These are phyloP conservation scores for Leiothrix lutea DNA, from an alignment of 2,113 vertebrate genomes.

Conservation along the genomic window DNA sequence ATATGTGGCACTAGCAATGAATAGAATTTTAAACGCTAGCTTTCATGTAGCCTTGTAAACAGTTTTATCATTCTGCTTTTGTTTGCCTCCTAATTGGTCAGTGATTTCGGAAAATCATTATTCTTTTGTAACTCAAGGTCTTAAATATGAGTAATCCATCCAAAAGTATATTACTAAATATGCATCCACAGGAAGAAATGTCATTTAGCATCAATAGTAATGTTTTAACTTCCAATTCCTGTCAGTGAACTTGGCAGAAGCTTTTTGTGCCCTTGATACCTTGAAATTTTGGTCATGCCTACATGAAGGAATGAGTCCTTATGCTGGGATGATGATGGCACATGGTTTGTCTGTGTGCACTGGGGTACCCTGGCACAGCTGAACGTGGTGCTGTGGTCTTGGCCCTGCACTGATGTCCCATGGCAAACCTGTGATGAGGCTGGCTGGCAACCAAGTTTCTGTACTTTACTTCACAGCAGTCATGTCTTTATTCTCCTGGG, in stretches of 20 bases:
- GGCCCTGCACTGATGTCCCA: accelerated
- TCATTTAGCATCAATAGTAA: neutral
- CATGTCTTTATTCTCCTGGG: neutral
- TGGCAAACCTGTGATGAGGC: neutral
- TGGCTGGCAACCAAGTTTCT: neutral
- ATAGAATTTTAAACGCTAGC: neutral
- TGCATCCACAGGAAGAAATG: neutral
- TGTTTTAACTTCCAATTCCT: neutral
- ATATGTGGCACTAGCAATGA: neutral
- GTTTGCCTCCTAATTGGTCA: neutral
- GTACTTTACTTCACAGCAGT: neutral
- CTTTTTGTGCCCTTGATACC: neutral
- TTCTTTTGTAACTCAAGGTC: neutral
- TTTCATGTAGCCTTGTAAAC: neutral
- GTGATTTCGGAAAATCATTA: neutral
- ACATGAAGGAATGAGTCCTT: neutral
- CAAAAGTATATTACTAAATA: neutral
- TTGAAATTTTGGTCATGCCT: neutral
- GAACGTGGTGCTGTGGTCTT: accelerated
- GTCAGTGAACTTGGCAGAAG: neutral
- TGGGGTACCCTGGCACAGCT: neutral
- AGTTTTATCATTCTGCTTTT: neutral
- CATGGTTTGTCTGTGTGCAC: accelerated
- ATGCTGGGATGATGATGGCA: neutral
- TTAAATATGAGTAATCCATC: neutral